A percentile compares a stretch with the other conserved stretches of the same genome.
Conservation (phyloP, 2,888 invertebrate species). For the Crioceris asparagi region DNA sequence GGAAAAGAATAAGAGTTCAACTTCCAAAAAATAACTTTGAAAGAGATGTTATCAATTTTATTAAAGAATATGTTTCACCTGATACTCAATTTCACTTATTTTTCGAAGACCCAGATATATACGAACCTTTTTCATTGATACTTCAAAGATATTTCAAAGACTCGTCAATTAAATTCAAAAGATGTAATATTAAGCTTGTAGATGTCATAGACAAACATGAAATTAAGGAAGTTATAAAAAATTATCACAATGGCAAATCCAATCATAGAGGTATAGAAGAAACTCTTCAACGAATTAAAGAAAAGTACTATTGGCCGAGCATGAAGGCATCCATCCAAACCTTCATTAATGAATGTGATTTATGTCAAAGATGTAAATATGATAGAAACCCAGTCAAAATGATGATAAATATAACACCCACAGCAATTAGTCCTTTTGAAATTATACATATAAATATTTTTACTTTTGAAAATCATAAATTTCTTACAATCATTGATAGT, state of each 20-base stretch:
- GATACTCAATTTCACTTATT: slow-evolving; percentile 9
- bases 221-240: slow-evolving; percentile 4
- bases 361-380: slow-evolving; percentile 7
- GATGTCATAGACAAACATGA: slow-evolving; percentile 5
- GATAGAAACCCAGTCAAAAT: slow-evolving; percentile 7
- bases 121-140: slow-evolving; percentile 9
- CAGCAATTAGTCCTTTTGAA: slow-evolving; percentile 2
- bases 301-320: slow-evolving; percentile 9
- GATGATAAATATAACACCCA: slow-evolving; percentile 3
- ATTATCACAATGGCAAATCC: slow-evolving; percentile 7
- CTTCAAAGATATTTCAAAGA: slow-evolving; percentile 3
- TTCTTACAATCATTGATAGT: slow-evolving; percentile 16
- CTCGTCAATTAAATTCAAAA: slow-evolving; percentile 5
- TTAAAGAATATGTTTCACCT: slow-evolving; percentile 11
- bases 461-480: slow-evolving; percentile 14
- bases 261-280: slow-evolving; percentile 8
- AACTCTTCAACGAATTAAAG: slow-evolving; percentile 7
- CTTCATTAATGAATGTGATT: slow-evolving; percentile 9
- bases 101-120: slow-evolving; percentile 11
- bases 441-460: slow-evolving; percentile 12
- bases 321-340: slow-evolving; percentile 8
- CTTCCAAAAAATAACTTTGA: slow-evolving; percentile 14
- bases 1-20: slow-evolving; percentile 9
- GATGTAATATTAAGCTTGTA: slow-evolving; percentile 3
- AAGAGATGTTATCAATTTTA: slow-evolving; percentile 11